These are phyloP conservation scores for Anguilla obscura DNA, from an alignment of 2,797 vertebrate species.

Conservation along the genomic window DNA sequence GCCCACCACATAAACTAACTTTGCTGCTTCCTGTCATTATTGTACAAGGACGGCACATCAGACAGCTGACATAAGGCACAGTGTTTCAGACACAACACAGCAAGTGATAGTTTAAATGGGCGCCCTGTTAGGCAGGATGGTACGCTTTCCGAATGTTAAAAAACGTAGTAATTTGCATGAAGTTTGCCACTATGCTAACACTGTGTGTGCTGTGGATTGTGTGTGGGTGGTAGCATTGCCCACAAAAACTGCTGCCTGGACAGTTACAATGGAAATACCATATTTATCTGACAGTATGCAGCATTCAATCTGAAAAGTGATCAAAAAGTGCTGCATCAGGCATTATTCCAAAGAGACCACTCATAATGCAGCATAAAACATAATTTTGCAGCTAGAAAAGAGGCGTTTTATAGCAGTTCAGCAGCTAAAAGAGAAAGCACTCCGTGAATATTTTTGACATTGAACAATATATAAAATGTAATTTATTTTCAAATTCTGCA, in stretches of 20 bases:
- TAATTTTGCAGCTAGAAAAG: conserved; percentile 3
- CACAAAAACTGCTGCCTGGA: neutral
- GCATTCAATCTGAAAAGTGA: neutral
- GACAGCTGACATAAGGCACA: neutral
- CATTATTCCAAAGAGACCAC: neutral
- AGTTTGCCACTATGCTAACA: neutral
- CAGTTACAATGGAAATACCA: neutral
- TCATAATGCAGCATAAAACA: neutral
- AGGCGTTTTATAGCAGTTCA: neutral
- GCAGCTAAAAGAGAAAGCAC: neutral
- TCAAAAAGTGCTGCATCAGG: neutral
- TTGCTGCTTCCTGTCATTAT: conserved; percentile 16
- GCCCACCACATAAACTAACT: neutral
- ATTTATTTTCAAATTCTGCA: conserved; percentile 24
- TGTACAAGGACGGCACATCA: neutral
- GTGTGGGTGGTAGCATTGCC: neutral
- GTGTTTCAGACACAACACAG: neutral
- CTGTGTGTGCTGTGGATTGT: neutral
- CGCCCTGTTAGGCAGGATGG: neutral
- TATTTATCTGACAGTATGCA: neutral
- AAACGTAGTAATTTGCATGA: neutral
- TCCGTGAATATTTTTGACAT: neutral
- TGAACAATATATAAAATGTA: neutral
- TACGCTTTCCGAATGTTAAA: neutral
- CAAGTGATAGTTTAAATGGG: neutral